These are phyloP conservation scores for Gambusia holbrooki DNA, from an alignment of 2,113 vertebrate species.

Conservation along the genomic window DNA sequence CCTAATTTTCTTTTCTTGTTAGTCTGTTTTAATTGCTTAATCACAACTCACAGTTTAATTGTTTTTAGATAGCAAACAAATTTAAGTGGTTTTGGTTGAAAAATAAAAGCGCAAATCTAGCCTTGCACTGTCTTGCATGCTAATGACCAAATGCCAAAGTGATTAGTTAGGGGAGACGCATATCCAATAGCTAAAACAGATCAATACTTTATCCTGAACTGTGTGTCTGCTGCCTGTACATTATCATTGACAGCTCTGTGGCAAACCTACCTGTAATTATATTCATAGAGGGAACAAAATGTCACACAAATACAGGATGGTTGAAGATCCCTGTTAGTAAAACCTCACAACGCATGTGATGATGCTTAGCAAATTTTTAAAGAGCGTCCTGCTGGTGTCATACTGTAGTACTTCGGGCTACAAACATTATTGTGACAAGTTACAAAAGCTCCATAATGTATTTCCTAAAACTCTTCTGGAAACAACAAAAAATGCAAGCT, in stretches of 20 bases:
- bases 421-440: background rate
- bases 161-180: background rate
- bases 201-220: background rate
- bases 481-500: background rate
- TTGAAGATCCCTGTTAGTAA: background rate
- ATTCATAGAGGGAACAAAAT: background rate
- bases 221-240: background rate
- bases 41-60: background rate
- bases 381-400: background rate
- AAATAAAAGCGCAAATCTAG: background rate
- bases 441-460: background rate
- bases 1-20: background rate
- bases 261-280: background rate
- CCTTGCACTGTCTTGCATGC: background rate
- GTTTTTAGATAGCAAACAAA: background rate
- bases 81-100: background rate
- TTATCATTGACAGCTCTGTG: background rate
- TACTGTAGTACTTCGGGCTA: too few relatives aligned
- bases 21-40: background rate
- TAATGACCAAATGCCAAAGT: background rate
- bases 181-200: background rate
- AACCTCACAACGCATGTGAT: background rate
- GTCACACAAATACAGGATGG: background rate
- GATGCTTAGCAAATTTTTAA: background rate
- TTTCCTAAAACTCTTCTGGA: background rate